These are phyloP conservation scores for Nothocercus nigrocapillus DNA, from an alignment of 2,113 vertebrate species.

Conservation along the genomic window DNA sequence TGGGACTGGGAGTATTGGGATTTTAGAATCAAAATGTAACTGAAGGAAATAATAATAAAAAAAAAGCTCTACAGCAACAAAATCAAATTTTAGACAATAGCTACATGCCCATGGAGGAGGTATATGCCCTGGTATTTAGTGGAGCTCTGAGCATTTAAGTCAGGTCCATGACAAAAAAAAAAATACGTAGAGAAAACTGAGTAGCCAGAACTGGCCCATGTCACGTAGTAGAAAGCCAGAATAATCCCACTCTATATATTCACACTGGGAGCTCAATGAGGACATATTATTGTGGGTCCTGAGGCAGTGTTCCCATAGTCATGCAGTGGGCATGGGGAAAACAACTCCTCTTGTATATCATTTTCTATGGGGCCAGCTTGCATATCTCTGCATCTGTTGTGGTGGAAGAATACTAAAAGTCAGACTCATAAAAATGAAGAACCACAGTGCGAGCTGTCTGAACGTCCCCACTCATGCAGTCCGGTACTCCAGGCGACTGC, in stretches of 20 bases:
- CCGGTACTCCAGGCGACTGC: neutral
- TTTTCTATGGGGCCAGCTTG: accelerated
- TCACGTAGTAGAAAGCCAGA: neutral
- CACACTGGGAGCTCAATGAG: accelerated
- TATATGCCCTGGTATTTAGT: neutral
- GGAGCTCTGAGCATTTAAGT: neutral
- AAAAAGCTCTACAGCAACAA: neutral
- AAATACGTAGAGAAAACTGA: accelerated
- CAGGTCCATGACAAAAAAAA: neutral
- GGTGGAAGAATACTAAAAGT: neutral
- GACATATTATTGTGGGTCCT: neutral
- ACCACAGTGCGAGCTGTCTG: neutral
- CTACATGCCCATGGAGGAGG: neutral
- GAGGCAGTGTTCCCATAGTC: neutral
- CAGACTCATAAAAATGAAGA: neutral
- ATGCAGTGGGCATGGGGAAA: neutral
- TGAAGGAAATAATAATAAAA: neutral
- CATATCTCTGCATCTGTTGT: neutral
- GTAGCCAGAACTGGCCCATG: neutral
- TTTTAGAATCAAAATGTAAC: neutral
- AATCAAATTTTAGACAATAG: neutral
- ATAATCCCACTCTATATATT: neutral
- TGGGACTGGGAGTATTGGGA: neutral
- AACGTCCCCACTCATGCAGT: neutral
- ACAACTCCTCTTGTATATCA: neutral